These are phyloP conservation scores for human DNA, from an alignment of 2,113 vertebrate genomes.

Conservation along the genomic window GRCh38 chr9:103830001-103830500, in stretches of 20 bases:
- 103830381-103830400: neutral
- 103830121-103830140: neutral
- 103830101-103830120: constrained; percentile 4
- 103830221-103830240: constrained; percentile 2
- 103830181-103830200: neutral
- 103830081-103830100: neutral
- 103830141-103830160: constrained; percentile 28
- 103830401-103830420: neutral
- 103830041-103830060: neutral
- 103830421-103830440: neutral
- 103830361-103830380: neutral
- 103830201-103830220: neutral
- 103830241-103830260: neutral
- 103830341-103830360: neutral
- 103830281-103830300: neutral
- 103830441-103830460: neutral
- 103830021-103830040: neutral
- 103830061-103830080: neutral
- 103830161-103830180: neutral
- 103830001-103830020: neutral
- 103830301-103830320: neutral
- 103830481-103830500: no score
- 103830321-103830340: neutral
- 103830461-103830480: no score
- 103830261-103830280: neutral